These are phyloP conservation scores for Cataglyphis hispanica DNA, from an alignment of 1,140 invertebrate genomes.

Conservation along the genomic window DNA sequence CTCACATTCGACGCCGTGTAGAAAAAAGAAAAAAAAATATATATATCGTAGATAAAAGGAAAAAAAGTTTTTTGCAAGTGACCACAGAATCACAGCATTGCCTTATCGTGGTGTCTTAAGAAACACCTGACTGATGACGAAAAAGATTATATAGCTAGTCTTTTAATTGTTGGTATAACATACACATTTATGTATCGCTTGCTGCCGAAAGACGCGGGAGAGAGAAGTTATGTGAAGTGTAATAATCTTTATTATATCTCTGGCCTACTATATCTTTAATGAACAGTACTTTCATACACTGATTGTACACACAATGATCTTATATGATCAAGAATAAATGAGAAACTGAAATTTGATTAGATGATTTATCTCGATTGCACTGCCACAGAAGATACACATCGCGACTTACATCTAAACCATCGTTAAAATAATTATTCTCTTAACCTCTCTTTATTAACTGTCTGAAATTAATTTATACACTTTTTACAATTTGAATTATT, in stretches of 20 bases:
- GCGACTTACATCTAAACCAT: background rate
- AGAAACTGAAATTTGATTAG: constrained; percentile 60
- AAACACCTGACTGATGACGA: constrained; percentile 83
- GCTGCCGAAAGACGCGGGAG: constrained; percentile 70
- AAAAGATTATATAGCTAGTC: constrained; percentile 82
- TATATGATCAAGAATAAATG: constrained; percentile 70
- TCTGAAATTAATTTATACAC: constrained; percentile 42
- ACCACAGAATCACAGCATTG: constrained; percentile 83
- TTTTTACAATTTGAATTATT: constrained; percentile 35
- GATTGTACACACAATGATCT: constrained; percentile 70
- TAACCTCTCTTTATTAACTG: constrained; percentile 8
- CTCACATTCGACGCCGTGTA: constrained; percentile 5
- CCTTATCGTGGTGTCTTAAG: constrained; percentile 82
- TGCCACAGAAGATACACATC: constrained; percentile 15
- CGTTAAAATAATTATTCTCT: constrained; percentile 32
- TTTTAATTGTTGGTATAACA: constrained; percentile 80
- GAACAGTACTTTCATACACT: constrained; percentile 71
- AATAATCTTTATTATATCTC: constrained; percentile 72
- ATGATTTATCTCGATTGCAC: constrained; percentile 62
- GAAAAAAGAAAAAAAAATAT: constrained; percentile 4
- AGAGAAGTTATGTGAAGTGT: constrained; percentile 56
- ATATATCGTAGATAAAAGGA: constrained; percentile 54
- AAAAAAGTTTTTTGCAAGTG: constrained; percentile 74
- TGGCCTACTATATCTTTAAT: constrained; percentile 71
- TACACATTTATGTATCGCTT: constrained; percentile 76